phyloP scores from a whole-genome alignment of 1,140 invertebrate species.

The Drosophila mojavensis region DNA sequence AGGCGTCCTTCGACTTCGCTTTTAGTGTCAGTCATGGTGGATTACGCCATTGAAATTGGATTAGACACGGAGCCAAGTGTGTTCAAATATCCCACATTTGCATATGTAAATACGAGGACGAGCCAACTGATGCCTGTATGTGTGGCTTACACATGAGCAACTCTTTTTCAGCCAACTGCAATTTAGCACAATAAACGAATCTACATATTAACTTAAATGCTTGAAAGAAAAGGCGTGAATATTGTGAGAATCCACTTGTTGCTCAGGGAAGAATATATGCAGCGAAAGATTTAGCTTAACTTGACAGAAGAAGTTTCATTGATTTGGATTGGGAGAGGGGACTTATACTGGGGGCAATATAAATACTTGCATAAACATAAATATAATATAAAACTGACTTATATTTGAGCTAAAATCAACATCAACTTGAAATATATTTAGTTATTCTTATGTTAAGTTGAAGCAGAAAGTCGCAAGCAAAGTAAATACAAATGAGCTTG shows the following conservation, averaged over 20 bases:
- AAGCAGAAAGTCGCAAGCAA: neutral
- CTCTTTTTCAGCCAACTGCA: neutral
- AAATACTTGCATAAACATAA: no score
- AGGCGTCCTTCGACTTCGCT: constrained; percentile 22
- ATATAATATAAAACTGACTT: no score
- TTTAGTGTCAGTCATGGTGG: constrained; percentile 29
- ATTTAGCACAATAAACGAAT: constrained; percentile 5
- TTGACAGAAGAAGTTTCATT: neutral
- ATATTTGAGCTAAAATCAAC: no score
- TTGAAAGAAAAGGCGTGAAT: neutral
- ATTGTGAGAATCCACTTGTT: neutral
- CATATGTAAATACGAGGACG: constrained; percentile 13
- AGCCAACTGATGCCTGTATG: neutral
- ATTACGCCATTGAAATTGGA: constrained; percentile 31
- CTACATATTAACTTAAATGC: neutral
- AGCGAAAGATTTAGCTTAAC: neutral
- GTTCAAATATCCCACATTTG: constrained; percentile 17
- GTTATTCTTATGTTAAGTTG: no score
- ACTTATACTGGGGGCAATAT: no score
- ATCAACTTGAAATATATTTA: no score
- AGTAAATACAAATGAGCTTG: neutral
- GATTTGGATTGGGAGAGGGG: neutral
- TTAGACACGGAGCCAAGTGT: constrained; percentile 27
- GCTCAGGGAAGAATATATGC: neutral
- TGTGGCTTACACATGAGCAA: constrained; percentile 6